These are phyloP conservation scores for Polyodon spathula DNA, from an alignment of 2,113 vertebrate species.

Conservation along the genomic window DNA sequence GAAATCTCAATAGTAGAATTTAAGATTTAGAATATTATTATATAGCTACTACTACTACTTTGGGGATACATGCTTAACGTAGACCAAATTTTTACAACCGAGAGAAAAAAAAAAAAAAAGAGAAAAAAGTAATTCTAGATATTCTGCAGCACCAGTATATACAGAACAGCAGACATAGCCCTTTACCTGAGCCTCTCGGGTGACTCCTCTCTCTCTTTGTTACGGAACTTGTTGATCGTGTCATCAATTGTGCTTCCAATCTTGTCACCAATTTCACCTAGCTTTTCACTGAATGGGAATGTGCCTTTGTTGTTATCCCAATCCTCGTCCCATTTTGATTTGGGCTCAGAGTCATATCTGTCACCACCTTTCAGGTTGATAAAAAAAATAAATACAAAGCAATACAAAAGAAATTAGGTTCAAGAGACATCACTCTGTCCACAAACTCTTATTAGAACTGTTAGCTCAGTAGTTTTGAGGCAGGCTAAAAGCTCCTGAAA, in stretches of 20 bases:
- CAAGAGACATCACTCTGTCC: too few relatives aligned
- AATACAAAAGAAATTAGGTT: conserved; percentile 9
- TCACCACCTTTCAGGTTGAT: conserved; percentile 56
- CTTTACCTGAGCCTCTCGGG: conserved; percentile 86
- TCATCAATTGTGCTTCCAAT: conserved; percentile 96
- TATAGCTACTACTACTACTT: too few relatives aligned
- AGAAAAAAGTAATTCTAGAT: too few relatives aligned
- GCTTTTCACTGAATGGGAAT: conserved; percentile 92
- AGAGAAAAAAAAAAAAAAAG: too few relatives aligned
- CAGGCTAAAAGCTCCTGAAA: too few relatives aligned
- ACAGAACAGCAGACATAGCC: too few relatives aligned
- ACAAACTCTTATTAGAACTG: conserved; percentile 13
- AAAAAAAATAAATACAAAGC: conserved; percentile 34
- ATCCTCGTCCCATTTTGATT: conserved; percentile 88
- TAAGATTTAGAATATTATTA: too few relatives aligned
- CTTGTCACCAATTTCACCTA: conserved; percentile 91
- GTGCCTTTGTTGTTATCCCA: conserved; percentile 82
- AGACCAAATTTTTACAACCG: too few relatives aligned
- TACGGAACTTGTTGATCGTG: conserved; percentile 89
- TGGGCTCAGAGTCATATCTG: conserved; percentile 74
- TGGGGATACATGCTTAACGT: too few relatives aligned
- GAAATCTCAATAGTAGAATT: too few relatives aligned
- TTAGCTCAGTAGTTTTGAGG: conserved; percentile 29
- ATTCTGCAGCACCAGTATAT: too few relatives aligned
- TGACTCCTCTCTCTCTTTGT: conserved; percentile 89